Percentiles rank a stretch among this genome's conserved stretches.
These are phyloP conservation scores for Acromyrmex heyeri DNA, from an alignment of 1,140 invertebrate genomes.

Conservation along the genomic window DNA sequence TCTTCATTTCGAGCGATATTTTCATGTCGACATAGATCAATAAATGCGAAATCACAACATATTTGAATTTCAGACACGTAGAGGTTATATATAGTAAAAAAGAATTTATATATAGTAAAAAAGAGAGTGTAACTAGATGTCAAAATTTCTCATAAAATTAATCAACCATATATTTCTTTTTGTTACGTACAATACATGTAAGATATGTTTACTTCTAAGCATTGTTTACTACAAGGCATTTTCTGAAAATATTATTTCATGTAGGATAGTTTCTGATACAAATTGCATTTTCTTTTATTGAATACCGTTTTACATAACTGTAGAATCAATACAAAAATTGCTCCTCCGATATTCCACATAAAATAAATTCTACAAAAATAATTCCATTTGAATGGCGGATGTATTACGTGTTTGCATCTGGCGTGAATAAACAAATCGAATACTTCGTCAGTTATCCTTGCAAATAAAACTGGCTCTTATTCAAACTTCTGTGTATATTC, in stretches of 20 bases:
- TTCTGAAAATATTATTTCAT: neutral
- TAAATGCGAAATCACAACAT: constrained; percentile 30
- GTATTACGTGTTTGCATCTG: constrained; percentile 12
- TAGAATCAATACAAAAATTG: neutral
- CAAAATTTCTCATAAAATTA: neutral
- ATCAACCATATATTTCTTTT: constrained; percentile 6
- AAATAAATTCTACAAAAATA: neutral
- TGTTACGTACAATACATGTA: neutral
- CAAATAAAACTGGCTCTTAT: constrained; percentile 38
- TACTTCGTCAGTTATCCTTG: neutral
- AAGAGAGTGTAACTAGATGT: neutral
- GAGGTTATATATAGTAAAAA: neutral
- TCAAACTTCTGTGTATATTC: neutral
- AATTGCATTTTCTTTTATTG: neutral
- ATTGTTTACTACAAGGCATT: neutral
- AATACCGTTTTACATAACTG: neutral
- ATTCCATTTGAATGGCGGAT: neutral
- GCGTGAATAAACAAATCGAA: constrained; percentile 19
- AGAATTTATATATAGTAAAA: neutral
- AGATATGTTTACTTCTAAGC: neutral
- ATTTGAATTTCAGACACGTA: neutral
- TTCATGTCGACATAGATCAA: constrained; percentile 33
- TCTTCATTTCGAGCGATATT: constrained; percentile 34
- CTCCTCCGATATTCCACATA: neutral
- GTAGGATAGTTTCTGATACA: neutral